Evolutionary conservation across 2,797 vertebrate species (phyloP).

Genomic region (Octomys mimax): DNA sequence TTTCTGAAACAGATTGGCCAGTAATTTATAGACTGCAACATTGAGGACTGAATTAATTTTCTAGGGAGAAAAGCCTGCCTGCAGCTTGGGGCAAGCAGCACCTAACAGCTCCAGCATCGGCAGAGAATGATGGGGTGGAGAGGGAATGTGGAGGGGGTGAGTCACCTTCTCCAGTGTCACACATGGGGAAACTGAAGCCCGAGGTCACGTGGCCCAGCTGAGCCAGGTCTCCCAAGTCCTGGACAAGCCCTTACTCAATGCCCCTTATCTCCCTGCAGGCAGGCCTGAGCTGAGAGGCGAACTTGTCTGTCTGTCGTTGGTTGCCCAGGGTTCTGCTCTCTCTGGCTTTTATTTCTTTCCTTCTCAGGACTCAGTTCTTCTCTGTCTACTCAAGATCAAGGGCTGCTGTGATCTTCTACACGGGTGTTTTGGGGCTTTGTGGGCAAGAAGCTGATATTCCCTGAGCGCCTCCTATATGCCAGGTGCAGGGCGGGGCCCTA

Average conservation of each 20-base stretch:
- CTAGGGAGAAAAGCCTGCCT: constrained; percentile 49
- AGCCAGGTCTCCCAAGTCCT: background rate
- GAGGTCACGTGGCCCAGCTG: background rate
- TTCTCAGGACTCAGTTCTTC: background rate
- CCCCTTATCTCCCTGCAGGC: background rate
- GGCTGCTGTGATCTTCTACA: background rate
- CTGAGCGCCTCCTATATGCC: background rate
- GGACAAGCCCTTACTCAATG: background rate
- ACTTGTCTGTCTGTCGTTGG: background rate
- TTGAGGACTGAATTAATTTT: constrained; percentile 83
- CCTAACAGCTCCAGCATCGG: background rate
- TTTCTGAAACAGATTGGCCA: constrained; percentile 83
- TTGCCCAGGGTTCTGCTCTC: background rate
- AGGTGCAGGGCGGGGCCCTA: background rate
- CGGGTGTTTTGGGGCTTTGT: background rate
- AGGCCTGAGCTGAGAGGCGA: background rate
- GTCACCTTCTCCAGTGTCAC: background rate
- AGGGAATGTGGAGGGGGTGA: background rate
- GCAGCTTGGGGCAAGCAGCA: background rate
- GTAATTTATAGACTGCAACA: constrained; percentile 84
- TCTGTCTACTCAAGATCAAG: background rate
- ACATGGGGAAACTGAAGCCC: constrained; percentile 33
- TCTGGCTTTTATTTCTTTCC: background rate
- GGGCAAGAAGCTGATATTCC: background rate
- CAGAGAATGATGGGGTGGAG: background rate